Base-by-base conservation (phyloP, 2,113 vertebrate species). In the Vulpes ferrilata region DNA sequence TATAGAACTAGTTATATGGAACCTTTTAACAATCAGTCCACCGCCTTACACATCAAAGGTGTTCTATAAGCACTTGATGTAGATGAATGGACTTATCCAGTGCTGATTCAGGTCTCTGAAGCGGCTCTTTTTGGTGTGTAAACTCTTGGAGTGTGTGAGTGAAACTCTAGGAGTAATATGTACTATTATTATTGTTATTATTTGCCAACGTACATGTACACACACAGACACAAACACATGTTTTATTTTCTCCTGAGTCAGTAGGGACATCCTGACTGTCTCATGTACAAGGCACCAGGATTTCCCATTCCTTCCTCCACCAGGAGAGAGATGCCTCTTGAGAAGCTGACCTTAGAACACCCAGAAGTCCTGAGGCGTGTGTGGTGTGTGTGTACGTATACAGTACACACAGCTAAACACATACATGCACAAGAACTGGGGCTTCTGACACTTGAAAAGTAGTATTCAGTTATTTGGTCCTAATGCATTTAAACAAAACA, bases 361-460 rank as follows among this genome's bases (percentile, higher is more conserved):
- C 60, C 53, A 55, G 43, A 62, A 35, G 4, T 32, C 79, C 25
- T 5, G 1, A 19, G 48, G 57, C 19, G 25, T 8, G 5, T 22
- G 67, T 92, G 1, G 5, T 22, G 57, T 92, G 1, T 93, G 62
- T 65, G 6, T 71, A 59, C 69, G 79, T 48, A 85, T 11, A 22
- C 2, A 8, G n/a, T 51, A 51, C 73, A 53, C 17, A 11, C 17
- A 57, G 93, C 30, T 83, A 8, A 32, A 43, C 22, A 69, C 3
- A 90, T 16, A 91, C 64, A 69, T 25, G 60, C 27, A 35, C 8
- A 64, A 69, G 71, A 11, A 65, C 22, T 62, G 32, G 62, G 0
- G 16, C 57, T 86, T 97, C 7, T 94, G 89, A 51, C 38, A 71
- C 25, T 22, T 95, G 51, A 96, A 90, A 83, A 88, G 57, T 78